A percentile compares a stretch with the other conserved stretches of the same genome.
These are phyloP conservation scores for Drosophila quinaria DNA, from an alignment of 2,888 invertebrate genomes.

Conservation along the genomic window DNA sequence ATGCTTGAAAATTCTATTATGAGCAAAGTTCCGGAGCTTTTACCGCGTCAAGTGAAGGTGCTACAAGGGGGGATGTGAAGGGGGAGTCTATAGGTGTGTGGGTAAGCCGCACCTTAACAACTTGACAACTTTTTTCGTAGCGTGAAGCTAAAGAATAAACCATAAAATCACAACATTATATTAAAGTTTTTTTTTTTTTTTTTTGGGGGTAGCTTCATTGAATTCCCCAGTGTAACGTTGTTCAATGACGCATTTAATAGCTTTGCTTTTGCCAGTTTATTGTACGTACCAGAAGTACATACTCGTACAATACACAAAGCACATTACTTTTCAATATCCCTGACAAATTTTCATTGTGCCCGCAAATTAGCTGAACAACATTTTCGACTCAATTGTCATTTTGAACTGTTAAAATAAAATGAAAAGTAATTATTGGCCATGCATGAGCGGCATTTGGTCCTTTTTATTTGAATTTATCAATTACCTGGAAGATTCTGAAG, in stretches of 20 bases:
- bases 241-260: conserved; percentile 77
- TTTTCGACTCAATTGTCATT: conserved; percentile 22
- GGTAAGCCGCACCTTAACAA: conserved; percentile 26
- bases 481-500: conserved; percentile 40
- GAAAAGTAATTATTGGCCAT: conserved; percentile 59
- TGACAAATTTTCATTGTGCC: conserved; percentile 50
- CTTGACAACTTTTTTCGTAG: conserved; percentile 63
- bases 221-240: conserved; percentile 52
- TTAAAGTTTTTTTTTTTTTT: conserved; percentile 22
- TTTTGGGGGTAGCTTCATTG: not conserved
- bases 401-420: conserved; percentile 31
- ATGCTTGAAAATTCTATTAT: conserved; percentile 76
- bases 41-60: conserved; percentile 6
- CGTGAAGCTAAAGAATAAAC: conserved; percentile 45
- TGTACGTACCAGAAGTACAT: conserved; percentile 15
- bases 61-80: conserved; percentile 3
- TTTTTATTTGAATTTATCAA: conserved; percentile 52
- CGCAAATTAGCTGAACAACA: conserved; percentile 43
- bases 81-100: conserved; percentile 2
- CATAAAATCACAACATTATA: conserved; percentile 24
- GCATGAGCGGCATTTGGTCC: conserved; percentile 26
- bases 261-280: conserved; percentile 60
- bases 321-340: conserved; percentile 52
- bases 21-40: conserved; percentile 67
- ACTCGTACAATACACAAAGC: not conserved